These are phyloP conservation scores for Erebia ligea DNA, from an alignment of 2,888 invertebrate species.

Conservation along the genomic window DNA sequence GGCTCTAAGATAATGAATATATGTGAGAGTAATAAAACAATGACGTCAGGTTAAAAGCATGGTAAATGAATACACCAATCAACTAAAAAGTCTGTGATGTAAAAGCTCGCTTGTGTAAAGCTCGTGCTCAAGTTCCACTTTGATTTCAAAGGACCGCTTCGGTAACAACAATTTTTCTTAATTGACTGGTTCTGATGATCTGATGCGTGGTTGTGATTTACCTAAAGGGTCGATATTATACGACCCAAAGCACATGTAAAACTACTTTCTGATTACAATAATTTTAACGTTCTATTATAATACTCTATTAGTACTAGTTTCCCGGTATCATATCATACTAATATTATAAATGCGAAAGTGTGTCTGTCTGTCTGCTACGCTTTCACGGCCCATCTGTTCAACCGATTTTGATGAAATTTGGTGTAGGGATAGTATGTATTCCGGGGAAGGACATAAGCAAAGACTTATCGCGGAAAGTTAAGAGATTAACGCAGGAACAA, in stretches of 20 bases:
- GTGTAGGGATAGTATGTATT: too few relatives aligned
- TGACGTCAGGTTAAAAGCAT: constrained; percentile 7
- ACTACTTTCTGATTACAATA: too few relatives aligned
- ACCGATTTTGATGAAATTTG: too few relatives aligned
- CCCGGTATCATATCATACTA: too few relatives aligned
- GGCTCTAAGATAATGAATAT: constrained; percentile 34
- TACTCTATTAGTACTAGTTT: neutral
- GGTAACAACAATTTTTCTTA: neutral
- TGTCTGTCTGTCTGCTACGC: too few relatives aligned
- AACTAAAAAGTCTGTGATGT: neutral
- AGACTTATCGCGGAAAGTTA: too few relatives aligned
- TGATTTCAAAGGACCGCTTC: neutral
- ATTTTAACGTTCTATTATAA: neutral
- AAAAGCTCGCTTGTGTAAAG: neutral
- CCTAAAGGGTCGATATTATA: too few relatives aligned
- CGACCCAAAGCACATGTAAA: neutral
- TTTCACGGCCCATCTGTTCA: too few relatives aligned
- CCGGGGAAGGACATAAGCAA: too few relatives aligned
- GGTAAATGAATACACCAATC: constrained; percentile 11
- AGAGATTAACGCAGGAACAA: too few relatives aligned
- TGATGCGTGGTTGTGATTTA: neutral
- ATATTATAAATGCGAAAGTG: too few relatives aligned
- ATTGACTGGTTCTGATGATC: neutral
- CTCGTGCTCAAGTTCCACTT: neutral
- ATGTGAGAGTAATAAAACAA: constrained; percentile 16